A percentile compares a stretch with the other conserved stretches of the same genome.
These are phyloP conservation scores for Equus quagga DNA, from an alignment of 2,113 vertebrate species.

Conservation along the genomic window DNA sequence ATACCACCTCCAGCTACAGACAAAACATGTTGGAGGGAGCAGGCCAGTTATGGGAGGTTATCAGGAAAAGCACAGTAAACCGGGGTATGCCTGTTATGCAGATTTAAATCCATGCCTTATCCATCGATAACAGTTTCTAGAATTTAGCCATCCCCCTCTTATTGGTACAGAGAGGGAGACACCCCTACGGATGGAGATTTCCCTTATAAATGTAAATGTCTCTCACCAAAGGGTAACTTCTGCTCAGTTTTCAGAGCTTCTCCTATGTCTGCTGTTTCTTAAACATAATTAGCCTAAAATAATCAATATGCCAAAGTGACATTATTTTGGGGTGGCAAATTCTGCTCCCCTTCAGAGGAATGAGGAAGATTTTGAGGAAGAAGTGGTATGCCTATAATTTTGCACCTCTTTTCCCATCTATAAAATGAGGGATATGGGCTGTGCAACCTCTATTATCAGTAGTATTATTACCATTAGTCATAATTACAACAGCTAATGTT, in stretches of 20 bases:
- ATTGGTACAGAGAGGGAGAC: too few species aligned
- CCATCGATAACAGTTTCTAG: background rate
- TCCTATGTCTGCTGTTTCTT: background rate
- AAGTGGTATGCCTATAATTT: background rate
- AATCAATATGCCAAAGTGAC: background rate
- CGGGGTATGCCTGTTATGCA: background rate
- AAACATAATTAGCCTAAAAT: background rate
- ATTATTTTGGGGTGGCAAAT: background rate
- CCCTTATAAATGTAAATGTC: background rate
- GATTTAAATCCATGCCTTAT: background rate
- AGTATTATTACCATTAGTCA: background rate
- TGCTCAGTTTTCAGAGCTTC: background rate
- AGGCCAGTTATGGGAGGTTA: background rate
- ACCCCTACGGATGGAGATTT: background rate
- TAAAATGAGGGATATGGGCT: background rate
- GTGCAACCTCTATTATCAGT: background rate
- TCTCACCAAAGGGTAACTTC: background rate
- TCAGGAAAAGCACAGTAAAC: background rate
- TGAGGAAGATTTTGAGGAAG: constrained; percentile 35
- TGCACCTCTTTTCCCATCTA: background rate
- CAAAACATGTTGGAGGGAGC: too few species aligned
- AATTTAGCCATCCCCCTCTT: background rate
- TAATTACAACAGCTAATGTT: background rate
- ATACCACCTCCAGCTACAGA: background rate
- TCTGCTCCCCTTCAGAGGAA: background rate